These are phyloP conservation scores for Lagocephalus sceleratus DNA, from an alignment of 2,797 vertebrate species.

Conservation along the genomic window DNA sequence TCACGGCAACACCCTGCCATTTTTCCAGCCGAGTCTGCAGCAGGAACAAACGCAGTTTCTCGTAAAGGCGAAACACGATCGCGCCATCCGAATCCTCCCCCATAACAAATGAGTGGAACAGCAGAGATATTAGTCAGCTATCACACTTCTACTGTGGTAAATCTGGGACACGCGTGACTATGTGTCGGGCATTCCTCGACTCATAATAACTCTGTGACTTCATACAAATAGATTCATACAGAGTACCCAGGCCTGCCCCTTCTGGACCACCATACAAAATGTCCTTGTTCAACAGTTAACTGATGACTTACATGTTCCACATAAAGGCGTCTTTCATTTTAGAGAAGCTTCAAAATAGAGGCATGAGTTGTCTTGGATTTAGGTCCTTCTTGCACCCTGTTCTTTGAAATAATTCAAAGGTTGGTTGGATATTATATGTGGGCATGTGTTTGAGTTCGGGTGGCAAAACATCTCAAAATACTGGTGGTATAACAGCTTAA, in stretches of 20 bases:
- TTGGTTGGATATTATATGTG: conserved; percentile 14
- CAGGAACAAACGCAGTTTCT: too few relatives aligned
- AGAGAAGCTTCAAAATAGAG: neutral
- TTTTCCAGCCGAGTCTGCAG: too few relatives aligned
- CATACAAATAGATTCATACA: conserved; percentile 2
- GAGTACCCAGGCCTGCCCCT: neutral
- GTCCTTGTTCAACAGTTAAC: conserved; percentile 2
- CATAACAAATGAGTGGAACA: conserved; percentile 32
- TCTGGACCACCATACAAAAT: conserved; percentile 1
- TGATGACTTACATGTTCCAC: neutral
- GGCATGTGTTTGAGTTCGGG: neutral
- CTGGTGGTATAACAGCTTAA: conserved; percentile 23
- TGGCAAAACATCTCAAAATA: conserved; percentile 13
- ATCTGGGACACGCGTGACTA: conserved; percentile 19
- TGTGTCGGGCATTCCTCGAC: neutral
- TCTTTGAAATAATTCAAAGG: neutral
- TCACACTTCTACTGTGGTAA: conserved; percentile 25
- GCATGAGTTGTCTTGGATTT: neutral
- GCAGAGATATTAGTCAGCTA: conserved; percentile 19
- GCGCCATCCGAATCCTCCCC: conserved; percentile 36
- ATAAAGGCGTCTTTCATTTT: neutral
- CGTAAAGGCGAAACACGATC: conserved; percentile 5
- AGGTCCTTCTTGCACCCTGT: neutral
- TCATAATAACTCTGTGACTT: neutral
- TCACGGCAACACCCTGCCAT: conserved; percentile 24